Base-by-base conservation (phyloP, 2,888 invertebrate genomes). In the Sialis fuliginosa region DNA sequence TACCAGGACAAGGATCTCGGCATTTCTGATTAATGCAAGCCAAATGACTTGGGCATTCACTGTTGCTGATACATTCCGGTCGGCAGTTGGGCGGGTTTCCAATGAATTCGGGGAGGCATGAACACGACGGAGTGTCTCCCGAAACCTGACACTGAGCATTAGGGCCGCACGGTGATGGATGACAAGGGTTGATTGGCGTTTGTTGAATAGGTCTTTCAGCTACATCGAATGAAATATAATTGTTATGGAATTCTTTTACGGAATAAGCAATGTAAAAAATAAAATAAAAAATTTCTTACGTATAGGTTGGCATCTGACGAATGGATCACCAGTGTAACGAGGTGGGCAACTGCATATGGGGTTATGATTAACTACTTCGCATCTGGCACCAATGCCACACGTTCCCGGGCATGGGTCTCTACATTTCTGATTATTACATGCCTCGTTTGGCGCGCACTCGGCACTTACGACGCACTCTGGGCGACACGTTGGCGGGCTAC, bases 321-420 rank as follows among this genome's bases (percentile, higher is more conserved):
- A 79, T 6, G 81, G 79, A 67, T 81, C 77, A 33, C 82, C 83
- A 39, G 74, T 74, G 51, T 67, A 73, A 42, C 75, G 75, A 41
- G 64, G 56, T 48, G 70, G 71, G 55, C 83, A 83, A 43, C 74
- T 73, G 56, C 78, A 79, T 37, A 54, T 52, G 12, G 52, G 50
- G 47, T 75, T 77, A 57, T 82, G 81, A 62, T 79, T 79, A n/a
- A 77, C 69, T 35, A 79, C 77, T 54, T 70, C 69, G 58, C 82
- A 82, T 50, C 70, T 67, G 2, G 81, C 77, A 56, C 74, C 73
- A 13, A 71, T 66, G 30, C 71, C 72, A 54, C 72, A 73, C 12
- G 64, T 62, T 48, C 63, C 68, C 37, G 68, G 68, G 52, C 74
- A 75, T 2, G 73, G 73, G 55, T 74, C 71, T 32, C 63, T 60